Evolutionary conservation across 2,888 invertebrate genomes (phyloP).

Genomic region (Andrena bicolor): DNA sequence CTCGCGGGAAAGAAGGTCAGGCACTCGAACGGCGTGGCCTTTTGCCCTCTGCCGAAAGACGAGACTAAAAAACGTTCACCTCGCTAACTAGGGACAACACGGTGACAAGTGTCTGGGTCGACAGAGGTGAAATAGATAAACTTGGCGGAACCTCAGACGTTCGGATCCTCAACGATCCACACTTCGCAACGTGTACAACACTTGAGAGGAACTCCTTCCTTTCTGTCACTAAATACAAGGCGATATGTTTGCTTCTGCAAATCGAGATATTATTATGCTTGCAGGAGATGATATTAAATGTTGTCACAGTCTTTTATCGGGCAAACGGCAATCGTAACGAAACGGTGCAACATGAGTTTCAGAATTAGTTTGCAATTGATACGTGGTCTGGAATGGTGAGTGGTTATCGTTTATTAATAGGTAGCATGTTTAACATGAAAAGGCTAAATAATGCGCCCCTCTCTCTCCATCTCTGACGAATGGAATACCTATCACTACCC

Average conservation of each 20-base stretch:
- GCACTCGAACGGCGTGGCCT: conserved; percentile 44
- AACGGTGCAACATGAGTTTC: no score
- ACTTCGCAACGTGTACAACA: not conserved
- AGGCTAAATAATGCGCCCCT: not conserved
- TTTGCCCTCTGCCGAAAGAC: conserved; percentile 53
- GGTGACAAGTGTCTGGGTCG: conserved; percentile 27
- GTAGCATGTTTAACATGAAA: not conserved
- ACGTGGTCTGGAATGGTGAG: no score
- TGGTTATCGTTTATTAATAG: not conserved
- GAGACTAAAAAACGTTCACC: conserved; percentile 21
- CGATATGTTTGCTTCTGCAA: no score
- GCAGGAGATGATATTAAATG: no score
- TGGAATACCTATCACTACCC: not conserved
- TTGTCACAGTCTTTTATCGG: no score
- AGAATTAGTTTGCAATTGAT: no score
- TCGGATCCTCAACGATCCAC: not conserved
- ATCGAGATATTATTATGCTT: no score
- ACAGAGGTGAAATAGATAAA: not conserved
- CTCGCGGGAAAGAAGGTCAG: conserved; percentile 55
- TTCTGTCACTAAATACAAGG: no score
- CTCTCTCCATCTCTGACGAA: not conserved
- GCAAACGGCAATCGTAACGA: no score
- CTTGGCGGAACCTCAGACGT: not conserved
- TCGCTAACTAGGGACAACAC: not conserved
- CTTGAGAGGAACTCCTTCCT: no score